Evolutionary conservation across 53 echinoderm and acorn worm species (phyloP), one percentile per base, ranked within the genome.

Genomic region (Holothuria scabra): DNA sequence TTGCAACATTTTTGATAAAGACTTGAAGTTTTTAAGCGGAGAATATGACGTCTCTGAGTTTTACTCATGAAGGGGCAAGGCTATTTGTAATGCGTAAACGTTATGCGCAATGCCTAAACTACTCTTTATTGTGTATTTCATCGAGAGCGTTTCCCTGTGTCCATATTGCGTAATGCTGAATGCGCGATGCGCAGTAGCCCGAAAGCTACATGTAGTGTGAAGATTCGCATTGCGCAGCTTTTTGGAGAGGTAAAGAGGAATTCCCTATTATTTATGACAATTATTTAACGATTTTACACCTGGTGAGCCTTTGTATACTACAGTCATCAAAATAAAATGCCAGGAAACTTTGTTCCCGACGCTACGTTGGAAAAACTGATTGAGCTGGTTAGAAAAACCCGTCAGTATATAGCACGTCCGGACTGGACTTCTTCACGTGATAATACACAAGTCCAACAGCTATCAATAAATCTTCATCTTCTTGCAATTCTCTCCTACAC

Each of bases 361-460:
- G 61, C n/a, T n/a, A n/a, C n/a, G n/a, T 67, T 67, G 68, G 68
- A 67, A 67, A 67, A 67, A 32, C 68, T 67, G 30, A 8, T 67
- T 67, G 68, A 67, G 68, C 68, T 67, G 34, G 68, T 67, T 7
- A 67, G 68, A 67, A 67, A 67, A 67, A 67, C 68, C 34, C 68
- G 68, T 67, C 68, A 67, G 34, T 67, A 9, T 33, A 44, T 44
- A 10, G 10, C 44, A 44, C 44, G 44, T 44, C 44, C 44, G 10
- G 44, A 44, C 44, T 44, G 44, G 5, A 44, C 44, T 44, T 7
- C 44, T n/a, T n/a, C n/a, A n/a, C n/a, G n/a, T n/a, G n/a, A n/a
- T n/a, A n/a, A n/a, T n/a, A n/a, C n/a, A n/a, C n/a, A n/a, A n/a
- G n/a, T n/a, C n/a, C n/a, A n/a, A n/a, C n/a, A n/a, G n/a, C n/a